phyloP scores from a whole-genome alignment of 2,888 invertebrate genomes.

The Chrysodeixis includens region DNA sequence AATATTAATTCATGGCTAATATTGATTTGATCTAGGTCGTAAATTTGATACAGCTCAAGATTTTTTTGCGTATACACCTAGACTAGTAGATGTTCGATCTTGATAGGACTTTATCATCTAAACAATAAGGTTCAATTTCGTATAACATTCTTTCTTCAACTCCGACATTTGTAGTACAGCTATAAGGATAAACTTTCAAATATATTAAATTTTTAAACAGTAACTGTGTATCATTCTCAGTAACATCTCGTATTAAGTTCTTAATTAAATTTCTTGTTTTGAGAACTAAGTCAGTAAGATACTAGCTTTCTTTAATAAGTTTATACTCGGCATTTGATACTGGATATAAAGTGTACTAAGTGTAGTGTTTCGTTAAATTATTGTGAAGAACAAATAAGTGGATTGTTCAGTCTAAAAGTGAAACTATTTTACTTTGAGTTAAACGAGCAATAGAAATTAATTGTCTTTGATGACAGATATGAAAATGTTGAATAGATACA shows the following conservation, averaged over 20 bases:
- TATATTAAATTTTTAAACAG: constrained; percentile 27
- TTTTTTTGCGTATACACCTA: too few relatives aligned
- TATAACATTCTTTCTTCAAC: neutral
- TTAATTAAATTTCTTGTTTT: constrained; percentile 4
- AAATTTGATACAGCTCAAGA: too few relatives aligned
- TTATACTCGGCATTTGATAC: neutral
- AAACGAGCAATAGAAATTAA: too few relatives aligned
- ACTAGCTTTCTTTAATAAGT: neutral
- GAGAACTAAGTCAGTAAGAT: neutral
- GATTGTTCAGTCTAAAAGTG: too few relatives aligned
- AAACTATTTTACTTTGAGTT: too few relatives aligned
- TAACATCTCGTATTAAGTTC: constrained; percentile 8
- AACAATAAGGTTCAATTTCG: neutral
- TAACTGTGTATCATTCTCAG: neutral
- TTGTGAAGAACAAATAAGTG: too few relatives aligned
- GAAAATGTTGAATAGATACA: too few relatives aligned
- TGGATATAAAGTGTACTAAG: neutral
- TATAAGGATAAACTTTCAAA: constrained; percentile 9
- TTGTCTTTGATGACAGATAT: too few relatives aligned
- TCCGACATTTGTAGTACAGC: neutral
- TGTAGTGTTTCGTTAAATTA: too few relatives aligned
- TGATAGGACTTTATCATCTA: neutral
- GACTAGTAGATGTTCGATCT: neutral
- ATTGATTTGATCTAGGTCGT: too few relatives aligned
- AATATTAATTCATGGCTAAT: too few relatives aligned